These are phyloP conservation scores for Cochlearius cochlearius DNA, from an alignment of 2,113 vertebrate species.

Conservation along the genomic window DNA sequence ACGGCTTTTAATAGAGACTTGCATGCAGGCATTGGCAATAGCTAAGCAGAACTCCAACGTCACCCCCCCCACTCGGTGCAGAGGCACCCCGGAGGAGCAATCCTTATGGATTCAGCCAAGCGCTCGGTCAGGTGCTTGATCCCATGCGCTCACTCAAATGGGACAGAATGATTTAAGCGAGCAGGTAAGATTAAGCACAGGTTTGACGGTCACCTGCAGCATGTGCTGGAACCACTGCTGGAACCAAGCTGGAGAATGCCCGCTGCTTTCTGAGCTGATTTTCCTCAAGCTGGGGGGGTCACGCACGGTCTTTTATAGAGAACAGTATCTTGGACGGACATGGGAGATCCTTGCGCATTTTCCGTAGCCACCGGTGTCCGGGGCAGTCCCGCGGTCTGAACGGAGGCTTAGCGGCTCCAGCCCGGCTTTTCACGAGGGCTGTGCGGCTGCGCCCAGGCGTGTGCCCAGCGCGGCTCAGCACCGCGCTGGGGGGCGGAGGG, in stretches of 20 bases:
- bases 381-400: no score
- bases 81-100: neutral
- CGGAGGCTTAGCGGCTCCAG: accelerated
- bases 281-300: neutral
- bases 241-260: neutral
- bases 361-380: neutral
- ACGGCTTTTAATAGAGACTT: neutral
- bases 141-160: neutral
- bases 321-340: neutral
- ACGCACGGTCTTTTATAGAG: neutral
- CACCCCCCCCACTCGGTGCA: no score
- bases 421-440: neutral
- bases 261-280: neutral
- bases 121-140: neutral
- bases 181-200: neutral
- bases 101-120: neutral
- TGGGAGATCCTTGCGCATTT: neutral
- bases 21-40: neutral
- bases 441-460: neutral
- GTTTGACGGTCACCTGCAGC: neutral
- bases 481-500: accelerated
- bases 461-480: neutral
- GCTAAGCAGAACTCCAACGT: neutral
- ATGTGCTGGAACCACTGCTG: neutral
- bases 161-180: neutral